phyloP scores from a whole-genome alignment of 2,797 vertebrate genomes.

The Dendrocincla fuliginosa region DNA sequence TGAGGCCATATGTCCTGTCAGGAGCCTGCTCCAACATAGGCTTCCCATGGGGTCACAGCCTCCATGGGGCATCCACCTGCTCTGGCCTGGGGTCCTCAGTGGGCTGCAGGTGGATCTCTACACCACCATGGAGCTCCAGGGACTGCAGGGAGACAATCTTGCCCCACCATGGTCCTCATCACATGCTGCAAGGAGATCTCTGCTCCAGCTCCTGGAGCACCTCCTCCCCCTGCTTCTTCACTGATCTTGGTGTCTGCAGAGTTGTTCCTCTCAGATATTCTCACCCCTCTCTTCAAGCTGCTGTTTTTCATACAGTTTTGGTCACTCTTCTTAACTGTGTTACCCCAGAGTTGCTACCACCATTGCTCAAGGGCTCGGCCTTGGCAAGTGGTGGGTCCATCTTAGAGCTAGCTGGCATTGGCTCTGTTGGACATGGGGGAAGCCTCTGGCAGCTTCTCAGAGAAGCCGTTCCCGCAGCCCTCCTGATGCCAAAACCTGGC shows the following conservation, averaged over 20 bases:
- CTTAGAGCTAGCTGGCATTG: fast-evolving
- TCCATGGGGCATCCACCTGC: not conserved
- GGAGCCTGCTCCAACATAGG: not conserved
- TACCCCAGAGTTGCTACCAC: not conserved
- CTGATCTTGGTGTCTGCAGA: not conserved
- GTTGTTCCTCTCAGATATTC: not conserved
- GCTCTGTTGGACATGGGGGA: not conserved
- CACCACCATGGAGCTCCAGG: fast-evolving
- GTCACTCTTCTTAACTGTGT: not conserved
- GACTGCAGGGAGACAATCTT: not conserved
- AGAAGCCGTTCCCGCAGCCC: not conserved
- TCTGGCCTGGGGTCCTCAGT: fast-evolving
- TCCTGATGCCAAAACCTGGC: fast-evolving
- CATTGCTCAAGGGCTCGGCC: not conserved
- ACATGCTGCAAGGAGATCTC: not conserved
- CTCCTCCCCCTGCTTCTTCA: not conserved
- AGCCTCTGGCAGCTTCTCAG: not conserved
- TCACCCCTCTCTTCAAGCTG: not conserved
- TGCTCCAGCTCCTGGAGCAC: fast-evolving
- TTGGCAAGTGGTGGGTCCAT: not conserved
- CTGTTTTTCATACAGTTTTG: not conserved
- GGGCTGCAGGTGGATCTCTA: not conserved
- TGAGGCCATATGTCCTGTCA: not conserved
- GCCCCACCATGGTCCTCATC: not conserved
- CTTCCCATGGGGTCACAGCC: not conserved